Percentiles rank a stretch among this genome's conserved stretches.
Conservation (phyloP, 2,888 invertebrate genomes). For the Chrysotoxum bicinctum region DNA sequence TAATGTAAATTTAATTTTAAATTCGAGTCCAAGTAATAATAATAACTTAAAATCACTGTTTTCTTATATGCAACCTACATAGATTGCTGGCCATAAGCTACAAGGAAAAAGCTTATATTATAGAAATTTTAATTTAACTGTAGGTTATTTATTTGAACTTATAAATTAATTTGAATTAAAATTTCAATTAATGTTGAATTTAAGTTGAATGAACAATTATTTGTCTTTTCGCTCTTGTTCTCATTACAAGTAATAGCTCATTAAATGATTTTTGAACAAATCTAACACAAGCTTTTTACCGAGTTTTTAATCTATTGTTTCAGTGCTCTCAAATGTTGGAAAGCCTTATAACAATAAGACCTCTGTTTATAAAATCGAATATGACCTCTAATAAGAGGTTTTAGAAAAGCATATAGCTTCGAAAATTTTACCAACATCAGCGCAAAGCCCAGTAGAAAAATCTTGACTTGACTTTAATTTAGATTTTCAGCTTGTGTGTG, state of each 20-base stretch:
- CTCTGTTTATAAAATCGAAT: background rate
- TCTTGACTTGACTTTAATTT: too few species aligned
- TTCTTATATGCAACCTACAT: background rate
- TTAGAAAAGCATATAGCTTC: too few species aligned
- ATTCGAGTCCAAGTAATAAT: background rate
- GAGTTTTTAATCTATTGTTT: background rate
- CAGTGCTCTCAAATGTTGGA: background rate
- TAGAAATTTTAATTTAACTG: background rate
- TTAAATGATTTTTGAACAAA: background rate
- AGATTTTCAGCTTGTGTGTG: too few species aligned
- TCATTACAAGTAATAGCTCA: background rate
- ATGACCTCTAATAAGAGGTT: too few species aligned
- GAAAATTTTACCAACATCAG: background rate
- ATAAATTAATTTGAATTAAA: too few species aligned
- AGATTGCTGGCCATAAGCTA: background rate
- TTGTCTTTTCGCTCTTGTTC: background rate
- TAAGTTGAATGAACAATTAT: background rate
- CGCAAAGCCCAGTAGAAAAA: too few species aligned
- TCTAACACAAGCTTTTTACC: background rate
- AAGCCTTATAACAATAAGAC: background rate
- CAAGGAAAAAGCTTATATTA: background rate
- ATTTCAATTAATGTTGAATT: too few species aligned
- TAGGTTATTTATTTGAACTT: background rate
- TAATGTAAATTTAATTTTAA: background rate
- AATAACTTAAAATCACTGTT: background rate